Evolutionary conservation across 2,888 invertebrate species (phyloP).

Genomic region (Fragum sueziense): DNA sequence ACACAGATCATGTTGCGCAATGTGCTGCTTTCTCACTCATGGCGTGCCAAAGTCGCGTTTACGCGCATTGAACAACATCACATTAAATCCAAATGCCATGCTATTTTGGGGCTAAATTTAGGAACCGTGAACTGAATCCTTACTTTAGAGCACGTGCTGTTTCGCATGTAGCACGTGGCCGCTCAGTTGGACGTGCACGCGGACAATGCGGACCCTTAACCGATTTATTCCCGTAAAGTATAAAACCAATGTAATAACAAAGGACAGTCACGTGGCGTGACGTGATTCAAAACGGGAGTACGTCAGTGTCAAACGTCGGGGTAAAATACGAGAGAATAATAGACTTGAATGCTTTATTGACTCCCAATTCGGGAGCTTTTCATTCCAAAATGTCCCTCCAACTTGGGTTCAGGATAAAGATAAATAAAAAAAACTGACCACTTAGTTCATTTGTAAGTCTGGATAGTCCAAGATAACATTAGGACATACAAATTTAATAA

Average conservation of each 20-base stretch:
- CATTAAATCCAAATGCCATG: constrained; percentile 8
- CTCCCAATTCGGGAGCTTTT: not conserved
- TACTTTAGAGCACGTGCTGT: not conserved
- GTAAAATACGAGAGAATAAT: constrained; percentile 11
- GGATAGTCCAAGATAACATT: too few species aligned
- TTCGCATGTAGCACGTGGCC: not conserved
- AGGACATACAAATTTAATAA: too few species aligned
- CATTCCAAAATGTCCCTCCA: not conserved
- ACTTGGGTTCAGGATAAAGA: too few species aligned
- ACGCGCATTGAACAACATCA: not conserved
- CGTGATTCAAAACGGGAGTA: constrained; percentile 1
- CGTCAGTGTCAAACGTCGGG: constrained; percentile 8
- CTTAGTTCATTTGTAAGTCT: too few species aligned
- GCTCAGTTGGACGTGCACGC: not conserved
- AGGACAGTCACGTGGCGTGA: not conserved
- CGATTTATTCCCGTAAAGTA: constrained; percentile 3
- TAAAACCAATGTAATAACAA: constrained; percentile 12
- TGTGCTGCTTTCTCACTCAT: constrained; percentile 10
- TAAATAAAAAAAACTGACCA: too few species aligned
- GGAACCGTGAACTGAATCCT: not conserved
- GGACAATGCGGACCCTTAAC: not conserved
- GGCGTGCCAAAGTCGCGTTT: not conserved
- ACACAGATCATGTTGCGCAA: not conserved
- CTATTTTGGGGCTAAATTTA: not conserved
- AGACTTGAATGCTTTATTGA: constrained; percentile 4